phyloP scores from a whole-genome alignment of 1,140 invertebrate genomes.

The Campoletis sonorensis region DNA sequence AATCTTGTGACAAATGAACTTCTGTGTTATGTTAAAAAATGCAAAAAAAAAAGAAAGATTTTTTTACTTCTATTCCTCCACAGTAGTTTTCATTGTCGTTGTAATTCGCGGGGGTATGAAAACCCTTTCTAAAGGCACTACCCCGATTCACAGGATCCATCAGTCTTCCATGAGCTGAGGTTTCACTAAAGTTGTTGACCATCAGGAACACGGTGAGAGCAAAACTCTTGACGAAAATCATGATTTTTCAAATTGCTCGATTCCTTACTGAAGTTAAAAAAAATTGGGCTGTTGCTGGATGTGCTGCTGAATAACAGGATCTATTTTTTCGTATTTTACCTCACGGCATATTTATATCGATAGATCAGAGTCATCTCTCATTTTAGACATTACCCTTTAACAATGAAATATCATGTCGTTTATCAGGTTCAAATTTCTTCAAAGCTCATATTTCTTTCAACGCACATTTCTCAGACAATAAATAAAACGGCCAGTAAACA shows the following conservation, averaged over 20 bases:
- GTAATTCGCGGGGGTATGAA: conserved; percentile 63
- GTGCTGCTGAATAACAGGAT: too few relatives aligned
- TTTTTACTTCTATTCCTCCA: conserved; percentile 56
- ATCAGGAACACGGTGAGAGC: neutral
- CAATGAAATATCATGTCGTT: too few relatives aligned
- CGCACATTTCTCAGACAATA: too few relatives aligned
- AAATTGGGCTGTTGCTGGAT: neutral
- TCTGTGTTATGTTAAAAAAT: too few relatives aligned
- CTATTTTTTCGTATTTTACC: too few relatives aligned
- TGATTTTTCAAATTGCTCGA: neutral
- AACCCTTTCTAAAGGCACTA: conserved; percentile 66
- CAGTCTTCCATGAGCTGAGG: conserved; percentile 68
- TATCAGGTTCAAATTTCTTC: too few relatives aligned
- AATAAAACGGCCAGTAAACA: too few relatives aligned
- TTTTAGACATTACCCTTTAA: too few relatives aligned
- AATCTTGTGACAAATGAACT: neutral
- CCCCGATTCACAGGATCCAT: conserved; percentile 67
- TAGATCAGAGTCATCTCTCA: too few relatives aligned
- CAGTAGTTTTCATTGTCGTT: conserved; percentile 43
- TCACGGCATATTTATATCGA: too few relatives aligned
- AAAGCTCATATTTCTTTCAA: too few relatives aligned
- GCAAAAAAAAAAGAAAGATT: neutral
- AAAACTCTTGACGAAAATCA: conserved; percentile 29
- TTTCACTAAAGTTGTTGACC: conserved; percentile 11
- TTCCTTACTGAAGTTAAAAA: neutral